These are phyloP conservation scores for Panthera uncia DNA, from an alignment of 2,113 vertebrate species.

Conservation along the genomic window DNA sequence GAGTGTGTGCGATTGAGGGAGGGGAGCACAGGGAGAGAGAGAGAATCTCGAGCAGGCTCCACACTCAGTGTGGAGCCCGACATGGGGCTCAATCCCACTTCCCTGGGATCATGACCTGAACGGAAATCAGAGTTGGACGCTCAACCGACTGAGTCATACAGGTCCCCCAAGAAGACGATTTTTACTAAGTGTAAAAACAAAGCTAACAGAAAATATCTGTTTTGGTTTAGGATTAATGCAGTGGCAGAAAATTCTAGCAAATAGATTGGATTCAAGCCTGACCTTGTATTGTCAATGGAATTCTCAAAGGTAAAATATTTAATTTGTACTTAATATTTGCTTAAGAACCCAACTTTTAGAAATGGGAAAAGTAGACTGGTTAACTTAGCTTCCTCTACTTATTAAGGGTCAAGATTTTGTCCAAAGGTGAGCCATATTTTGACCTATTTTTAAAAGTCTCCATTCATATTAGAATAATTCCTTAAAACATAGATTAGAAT, in stretches of 20 bases:
- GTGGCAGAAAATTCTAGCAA: background rate
- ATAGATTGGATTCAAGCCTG: background rate
- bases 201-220: background rate
- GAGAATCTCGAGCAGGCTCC: too few species aligned
- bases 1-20: too few species aligned
- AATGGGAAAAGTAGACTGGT: background rate
- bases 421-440: background rate
- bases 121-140: too few species aligned
- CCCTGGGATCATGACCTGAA: too few species aligned
- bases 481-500: background rate
- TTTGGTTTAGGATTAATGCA: background rate
- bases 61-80: too few species aligned
- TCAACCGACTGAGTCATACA: too few species aligned
- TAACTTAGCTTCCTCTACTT: background rate
- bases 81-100: too few species aligned
- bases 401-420: background rate
- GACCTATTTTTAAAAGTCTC: background rate
- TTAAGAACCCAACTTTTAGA: background rate
- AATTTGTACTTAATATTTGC: constrained; percentile 3
- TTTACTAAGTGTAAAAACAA: constrained; percentile 13
- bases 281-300: background rate
- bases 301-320: constrained; percentile 29
- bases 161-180: background rate
- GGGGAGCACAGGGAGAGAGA: too few species aligned
- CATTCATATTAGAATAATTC: background rate